Base-by-base conservation (phyloP, 1,140 invertebrate genomes). In the Drosophila sp. region DNA sequence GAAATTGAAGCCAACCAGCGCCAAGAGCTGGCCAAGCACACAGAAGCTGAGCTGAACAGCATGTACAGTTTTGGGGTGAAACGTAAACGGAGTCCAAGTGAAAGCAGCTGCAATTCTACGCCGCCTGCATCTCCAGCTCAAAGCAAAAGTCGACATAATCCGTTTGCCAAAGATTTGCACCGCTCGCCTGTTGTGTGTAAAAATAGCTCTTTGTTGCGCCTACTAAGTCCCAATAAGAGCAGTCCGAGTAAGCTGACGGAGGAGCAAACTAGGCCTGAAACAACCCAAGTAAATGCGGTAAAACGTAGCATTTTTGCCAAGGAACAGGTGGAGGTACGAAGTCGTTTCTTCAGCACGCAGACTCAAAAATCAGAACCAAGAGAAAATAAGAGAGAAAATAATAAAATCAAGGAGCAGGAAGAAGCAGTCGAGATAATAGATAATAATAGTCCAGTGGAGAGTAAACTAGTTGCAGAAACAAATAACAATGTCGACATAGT, bases 221-320 rank as follows among this genome's bases (percentile, higher is more conserved):
- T 90, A 13, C 50, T 91, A 0, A 91, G 90, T 51, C 90, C 90
- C 0, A 91, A 64, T 7, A 90, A 90, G 34, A 16, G 11, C 9
- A 70, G 18, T 46, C 51, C 78, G 0, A 21, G 16, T 4, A 16
- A 6, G 0, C 4, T 40, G 8, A 16, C 1, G 16, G 64, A 36
- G 27, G 38, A 34, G 16, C 25, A 8, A 4, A n/a, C 13, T 0
- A 51, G 32, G 2, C 65, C 57, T 0, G 58, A 69, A 32, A 40
- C 46, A 13, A 70, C 54, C 18, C 64, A 34, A 5, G 50, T 80
- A 0, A 87, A 61, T 50, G 45, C 64, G 6, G 18, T 87, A 0
- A 90, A 90, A 18, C 74, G 86, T 16, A 79, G 71, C 57, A 89
- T 90, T 11, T 86, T 90, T 21, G 67, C 51, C 38, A 84, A 67